Conservation (phyloP, 1,140 invertebrate genomes). For the Maniola jurtina region DNA sequence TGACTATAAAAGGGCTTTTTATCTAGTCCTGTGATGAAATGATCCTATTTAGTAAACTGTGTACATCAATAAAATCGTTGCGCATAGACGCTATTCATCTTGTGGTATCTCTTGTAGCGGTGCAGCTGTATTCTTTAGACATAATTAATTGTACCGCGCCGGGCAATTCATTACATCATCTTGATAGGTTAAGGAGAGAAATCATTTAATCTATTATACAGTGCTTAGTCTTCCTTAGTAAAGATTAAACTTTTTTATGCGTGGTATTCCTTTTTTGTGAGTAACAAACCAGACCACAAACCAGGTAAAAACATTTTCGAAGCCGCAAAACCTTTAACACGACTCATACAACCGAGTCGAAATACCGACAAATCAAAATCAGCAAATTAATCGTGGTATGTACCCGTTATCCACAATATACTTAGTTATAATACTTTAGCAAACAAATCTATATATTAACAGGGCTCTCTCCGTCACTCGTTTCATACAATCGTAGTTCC, state of each 20-base stretch:
- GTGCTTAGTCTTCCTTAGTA: not conserved
- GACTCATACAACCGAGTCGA: too few relatives aligned
- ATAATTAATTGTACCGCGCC: slow-evolving; percentile 51
- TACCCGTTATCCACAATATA: too few relatives aligned
- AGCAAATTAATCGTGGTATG: too few relatives aligned
- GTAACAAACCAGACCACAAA: too few relatives aligned
- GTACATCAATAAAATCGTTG: slow-evolving; percentile 10
- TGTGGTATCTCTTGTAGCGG: slow-evolving; percentile 46
- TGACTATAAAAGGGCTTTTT: too few relatives aligned
- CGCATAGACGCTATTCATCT: slow-evolving; percentile 40
- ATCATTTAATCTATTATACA: slow-evolving; percentile 5
- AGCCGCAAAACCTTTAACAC: too few relatives aligned
- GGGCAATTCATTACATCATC: slow-evolving; percentile 53
- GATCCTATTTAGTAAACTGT: not conserved
- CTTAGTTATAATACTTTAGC: too few relatives aligned
- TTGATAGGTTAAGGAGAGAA: slow-evolving; percentile 32
- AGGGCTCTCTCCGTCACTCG: too few relatives aligned
- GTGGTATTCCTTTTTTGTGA: not conserved
- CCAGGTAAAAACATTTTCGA: too few relatives aligned
- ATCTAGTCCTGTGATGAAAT: not conserved
- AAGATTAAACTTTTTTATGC: not conserved
- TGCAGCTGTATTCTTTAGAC: slow-evolving; percentile 55
- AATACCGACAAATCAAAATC: too few relatives aligned
- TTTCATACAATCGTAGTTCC: too few relatives aligned
- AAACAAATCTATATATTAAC: too few relatives aligned